A percentile compares a stretch with the other conserved stretches of the same genome.
phyloP scores from a whole-genome alignment of 2,888 invertebrate species.

The Homarus gammarus region DNA sequence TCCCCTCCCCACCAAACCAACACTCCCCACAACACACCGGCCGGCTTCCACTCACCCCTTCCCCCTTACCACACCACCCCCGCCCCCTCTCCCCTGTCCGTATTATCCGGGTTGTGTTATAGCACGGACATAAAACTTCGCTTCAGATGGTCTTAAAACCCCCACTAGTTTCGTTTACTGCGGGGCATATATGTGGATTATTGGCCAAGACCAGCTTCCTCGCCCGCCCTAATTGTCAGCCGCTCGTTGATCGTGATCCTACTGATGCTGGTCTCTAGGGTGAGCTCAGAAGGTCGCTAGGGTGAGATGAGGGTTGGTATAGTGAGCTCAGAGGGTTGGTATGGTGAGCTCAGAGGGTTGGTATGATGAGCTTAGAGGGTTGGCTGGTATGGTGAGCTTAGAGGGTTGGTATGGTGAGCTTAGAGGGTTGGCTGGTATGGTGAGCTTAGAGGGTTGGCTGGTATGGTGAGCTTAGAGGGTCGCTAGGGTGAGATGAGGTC shows the following conservation, averaged over 20 bases:
- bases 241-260: constrained; percentile 29
- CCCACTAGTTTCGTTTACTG: constrained; percentile 68
- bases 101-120: constrained; percentile 47
- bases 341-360: too few species aligned
- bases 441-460: too few species aligned
- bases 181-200: constrained; percentile 68
- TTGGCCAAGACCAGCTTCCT: constrained; percentile 52
- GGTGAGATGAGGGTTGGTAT: too few species aligned
- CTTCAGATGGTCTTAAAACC: constrained; percentile 68
- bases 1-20: background rate
- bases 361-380: too few species aligned
- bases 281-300: too few species aligned
- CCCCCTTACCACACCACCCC: background rate
- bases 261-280: constrained; percentile 2
- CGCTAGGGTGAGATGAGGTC: too few species aligned
- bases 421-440: too few species aligned
- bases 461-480: too few species aligned
- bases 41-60: too few species aligned
- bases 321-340: too few species aligned
- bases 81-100: constrained; percentile 2
- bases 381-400: too few species aligned
- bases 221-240: constrained; percentile 63
- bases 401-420: too few species aligned
- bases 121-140: constrained; percentile 57
- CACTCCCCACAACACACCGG: constrained; percentile 10